Conservation (phyloP, 2,113 vertebrate species). For the Microcebus ravelobensis region DNA sequence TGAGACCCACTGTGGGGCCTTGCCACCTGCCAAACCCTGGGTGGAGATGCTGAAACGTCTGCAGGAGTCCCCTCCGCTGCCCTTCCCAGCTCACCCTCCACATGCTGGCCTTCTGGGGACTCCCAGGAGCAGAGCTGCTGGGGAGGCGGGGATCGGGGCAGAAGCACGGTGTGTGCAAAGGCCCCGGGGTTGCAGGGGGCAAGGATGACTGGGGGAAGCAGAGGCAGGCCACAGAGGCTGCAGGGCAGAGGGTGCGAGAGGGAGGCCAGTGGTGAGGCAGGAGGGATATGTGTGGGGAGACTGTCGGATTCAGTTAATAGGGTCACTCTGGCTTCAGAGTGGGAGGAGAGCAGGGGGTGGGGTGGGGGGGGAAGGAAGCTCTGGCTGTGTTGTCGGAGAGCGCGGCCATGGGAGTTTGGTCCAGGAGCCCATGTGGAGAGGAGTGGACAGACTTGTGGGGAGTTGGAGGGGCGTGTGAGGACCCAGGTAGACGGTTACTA, state of each 20-base stretch:
- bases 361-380: background rate
- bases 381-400: background rate
- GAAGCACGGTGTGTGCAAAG: background rate
- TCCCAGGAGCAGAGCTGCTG: background rate
- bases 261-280: background rate
- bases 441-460: background rate
- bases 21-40: background rate
- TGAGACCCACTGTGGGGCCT: background rate
- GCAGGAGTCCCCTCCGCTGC: background rate
- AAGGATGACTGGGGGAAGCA: background rate
- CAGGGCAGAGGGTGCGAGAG: background rate
- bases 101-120: background rate
- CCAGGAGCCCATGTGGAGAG: too few relatives aligned
- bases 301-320: background rate
- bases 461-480: background rate
- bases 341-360: too few relatives aligned
- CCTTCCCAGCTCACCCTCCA: background rate
- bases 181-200: background rate
- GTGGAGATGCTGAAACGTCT: background rate
- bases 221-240: background rate
- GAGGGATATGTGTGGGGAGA: background rate
- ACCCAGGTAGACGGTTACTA: background rate
- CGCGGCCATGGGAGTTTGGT: background rate
- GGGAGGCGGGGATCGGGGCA: too few relatives aligned
- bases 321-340: background rate